Base-by-base conservation (phyloP, 2,888 invertebrate genomes). In the Cryptosula pallasiana region DNA sequence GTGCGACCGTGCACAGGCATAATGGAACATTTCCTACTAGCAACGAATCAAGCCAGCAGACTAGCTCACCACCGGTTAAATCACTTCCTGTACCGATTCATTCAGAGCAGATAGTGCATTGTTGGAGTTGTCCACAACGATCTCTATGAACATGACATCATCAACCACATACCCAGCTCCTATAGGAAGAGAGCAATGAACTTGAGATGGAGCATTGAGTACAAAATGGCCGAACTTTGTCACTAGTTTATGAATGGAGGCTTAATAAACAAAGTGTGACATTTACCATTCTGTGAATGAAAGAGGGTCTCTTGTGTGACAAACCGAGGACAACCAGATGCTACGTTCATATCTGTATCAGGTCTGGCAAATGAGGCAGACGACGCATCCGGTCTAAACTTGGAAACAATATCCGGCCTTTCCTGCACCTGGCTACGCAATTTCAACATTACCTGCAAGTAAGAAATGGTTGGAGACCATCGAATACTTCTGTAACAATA, bases 311-410 rank as follows among this genome's bases (percentile, higher is more conserved):
- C 5, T n/a, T 55, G 55, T n/a, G 16, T 25, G 5, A 25, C 75
- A 73, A 84, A 84, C 69, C 81, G 73, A 0, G 84, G 84, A 73
- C 82, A 83, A 0, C 84, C 84, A 72, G 80, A 81, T 1, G 84
- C 84, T 16, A 83, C 82, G 77, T 84, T 84, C 81, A 83, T 83
- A 71, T 83, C 82, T 0, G 81, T 76, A 5, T 76, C 77, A 1
- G 84, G 84, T 34, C 80, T 75, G 71, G 79, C 78, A 77, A 83
- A 84, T 0, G 82, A 82, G 1, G 80, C 77, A 70, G 82, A 82
- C 57, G 76, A 77, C 0, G 80, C 79, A 74, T 84, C 84, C 0
- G 84, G 84, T 55, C 79, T 74, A 76, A 84, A 84, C 0, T 82
- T 79, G 72, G 83, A 83, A 20, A 80, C 73, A 1, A 83, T 75